A percentile compares a stretch with the other conserved stretches of the same genome.
Evolutionary conservation across 2,888 invertebrate genomes (phyloP).

Genomic region (Trissonchulus latispiculum): DNA sequence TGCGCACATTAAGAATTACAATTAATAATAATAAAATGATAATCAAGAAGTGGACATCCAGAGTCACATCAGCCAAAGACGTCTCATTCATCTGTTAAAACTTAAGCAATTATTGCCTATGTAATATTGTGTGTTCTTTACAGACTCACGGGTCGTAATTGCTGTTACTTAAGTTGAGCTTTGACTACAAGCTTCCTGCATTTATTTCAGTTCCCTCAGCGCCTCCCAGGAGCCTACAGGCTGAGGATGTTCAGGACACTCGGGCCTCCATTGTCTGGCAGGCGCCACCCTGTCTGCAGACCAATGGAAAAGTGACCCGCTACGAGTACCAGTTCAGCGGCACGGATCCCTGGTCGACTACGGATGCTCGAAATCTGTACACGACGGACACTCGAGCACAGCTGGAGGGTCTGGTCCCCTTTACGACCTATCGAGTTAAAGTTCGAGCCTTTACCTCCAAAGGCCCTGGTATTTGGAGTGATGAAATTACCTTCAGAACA

Average conservation of each 20-base stretch:
- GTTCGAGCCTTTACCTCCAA: conserved; percentile 40
- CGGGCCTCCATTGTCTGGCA: conserved; percentile 38
- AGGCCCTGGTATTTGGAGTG: conserved; percentile 39
- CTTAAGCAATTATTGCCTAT: too few species aligned
- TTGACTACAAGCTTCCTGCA: too few species aligned
- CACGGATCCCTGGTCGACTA: conserved; percentile 26
- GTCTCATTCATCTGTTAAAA: too few species aligned
- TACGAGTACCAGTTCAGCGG: conserved; percentile 40
- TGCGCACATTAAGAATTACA: too few species aligned
- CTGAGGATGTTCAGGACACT: conserved; percentile 11
- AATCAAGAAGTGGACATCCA: too few species aligned
- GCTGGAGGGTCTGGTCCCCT: conserved; percentile 37
- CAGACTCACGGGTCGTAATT: too few species aligned
- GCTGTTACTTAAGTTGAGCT: too few species aligned
- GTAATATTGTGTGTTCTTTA: too few species aligned
- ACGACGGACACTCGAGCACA: conserved; percentile 29
- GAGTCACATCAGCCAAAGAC: too few species aligned
- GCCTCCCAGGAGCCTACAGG: conserved; percentile 35
- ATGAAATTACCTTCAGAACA: conserved; percentile 9
- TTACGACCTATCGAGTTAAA: conserved; percentile 36
- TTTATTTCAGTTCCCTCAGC: conserved; percentile 32
- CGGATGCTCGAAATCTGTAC: conserved; percentile 28
- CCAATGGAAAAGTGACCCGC: conserved; percentile 42
- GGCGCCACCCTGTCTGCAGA: conserved; percentile 41
- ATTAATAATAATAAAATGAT: too few species aligned